Conservation (phyloP, 2,797 vertebrate species). For the Nyctibius grandis region DNA sequence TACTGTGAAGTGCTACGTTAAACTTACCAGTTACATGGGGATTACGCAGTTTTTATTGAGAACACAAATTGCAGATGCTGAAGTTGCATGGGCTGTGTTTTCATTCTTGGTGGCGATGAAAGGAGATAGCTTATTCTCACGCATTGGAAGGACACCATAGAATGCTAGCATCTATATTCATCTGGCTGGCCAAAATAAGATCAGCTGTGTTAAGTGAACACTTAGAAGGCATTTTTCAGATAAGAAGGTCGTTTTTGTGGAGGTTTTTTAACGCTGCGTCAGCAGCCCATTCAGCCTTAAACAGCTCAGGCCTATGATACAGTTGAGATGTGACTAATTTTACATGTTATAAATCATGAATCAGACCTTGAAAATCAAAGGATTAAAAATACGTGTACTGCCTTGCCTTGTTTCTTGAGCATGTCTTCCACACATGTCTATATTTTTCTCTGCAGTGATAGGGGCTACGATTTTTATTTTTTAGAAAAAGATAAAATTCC, state of each 20-base stretch:
- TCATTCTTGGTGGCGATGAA: background rate
- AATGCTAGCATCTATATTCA: background rate
- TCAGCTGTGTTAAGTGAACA: background rate
- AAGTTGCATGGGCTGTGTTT: background rate
- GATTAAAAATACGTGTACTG: background rate
- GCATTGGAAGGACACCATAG: background rate
- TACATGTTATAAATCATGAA: background rate
- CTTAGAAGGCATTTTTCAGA: background rate
- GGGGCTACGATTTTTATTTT: background rate
- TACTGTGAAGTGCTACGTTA: background rate
- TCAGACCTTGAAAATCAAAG: background rate
- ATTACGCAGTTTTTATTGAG: background rate
- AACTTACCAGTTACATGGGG: background rate
- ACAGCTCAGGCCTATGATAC: background rate
- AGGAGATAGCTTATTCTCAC: background rate
- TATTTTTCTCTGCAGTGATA: background rate
- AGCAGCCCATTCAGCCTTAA: background rate
- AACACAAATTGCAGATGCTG: background rate
- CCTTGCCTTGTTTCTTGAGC: background rate
- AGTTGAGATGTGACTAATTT: background rate
- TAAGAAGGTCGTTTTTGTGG: background rate
- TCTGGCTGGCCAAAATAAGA: background rate
- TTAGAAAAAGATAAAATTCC: background rate
- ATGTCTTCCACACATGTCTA: background rate
- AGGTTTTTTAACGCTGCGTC: background rate